Percentiles rank a stretch among this genome's conserved stretches.
phyloP scores from a whole-genome alignment of 2,797 vertebrate species.

The Typhlichthys subterraneus region DNA sequence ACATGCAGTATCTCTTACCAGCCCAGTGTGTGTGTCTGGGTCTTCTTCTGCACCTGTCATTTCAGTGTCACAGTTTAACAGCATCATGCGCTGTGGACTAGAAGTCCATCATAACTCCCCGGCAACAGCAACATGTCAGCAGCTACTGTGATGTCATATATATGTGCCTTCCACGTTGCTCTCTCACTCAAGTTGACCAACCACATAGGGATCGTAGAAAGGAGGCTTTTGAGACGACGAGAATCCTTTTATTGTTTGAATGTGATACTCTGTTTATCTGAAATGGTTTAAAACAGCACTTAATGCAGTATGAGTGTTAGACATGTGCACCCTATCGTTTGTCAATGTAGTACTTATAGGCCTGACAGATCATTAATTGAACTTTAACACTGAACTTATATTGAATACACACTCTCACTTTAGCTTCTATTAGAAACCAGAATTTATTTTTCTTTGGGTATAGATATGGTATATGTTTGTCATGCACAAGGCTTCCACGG shows the following conservation, averaged over 20 bases:
- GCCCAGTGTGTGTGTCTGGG: conserved; percentile 10
- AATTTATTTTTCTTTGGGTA: not conserved
- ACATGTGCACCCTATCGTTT: too few species aligned
- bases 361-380: not conserved
- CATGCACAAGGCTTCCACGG: conserved; percentile 3
- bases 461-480: not conserved
- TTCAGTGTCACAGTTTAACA: conserved; percentile 25
- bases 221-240: not conserved
- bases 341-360: too few species aligned
- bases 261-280: not conserved
- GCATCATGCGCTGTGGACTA: conserved; percentile 13
- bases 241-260: not conserved
- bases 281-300: not conserved
- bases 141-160: conserved; percentile 8
- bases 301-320: not conserved
- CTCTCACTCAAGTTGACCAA: not conserved
- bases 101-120: conserved; percentile 14
- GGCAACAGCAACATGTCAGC: conserved; percentile 18
- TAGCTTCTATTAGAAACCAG: not conserved
- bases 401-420: not conserved
- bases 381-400: not conserved
- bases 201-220: not conserved
- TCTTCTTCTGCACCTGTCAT: conserved; percentile 11
- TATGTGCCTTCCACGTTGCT: not conserved
- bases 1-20: not conserved